phyloP scores from a whole-genome alignment of 2,113 vertebrate species.

The Alosa alosa region DNA sequence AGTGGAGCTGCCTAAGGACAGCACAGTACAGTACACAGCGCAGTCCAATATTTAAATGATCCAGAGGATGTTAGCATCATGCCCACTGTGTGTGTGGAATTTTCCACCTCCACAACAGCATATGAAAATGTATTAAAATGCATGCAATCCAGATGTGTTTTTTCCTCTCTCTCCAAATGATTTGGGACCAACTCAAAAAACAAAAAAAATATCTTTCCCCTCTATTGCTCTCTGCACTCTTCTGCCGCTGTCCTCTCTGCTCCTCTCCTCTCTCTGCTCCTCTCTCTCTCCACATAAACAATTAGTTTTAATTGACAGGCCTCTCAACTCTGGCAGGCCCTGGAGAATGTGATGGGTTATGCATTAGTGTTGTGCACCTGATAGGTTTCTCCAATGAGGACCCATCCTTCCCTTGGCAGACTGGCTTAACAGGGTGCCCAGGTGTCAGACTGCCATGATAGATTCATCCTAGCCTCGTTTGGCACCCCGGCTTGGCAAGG shows the following conservation, averaged over 20 bases:
- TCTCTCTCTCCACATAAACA: neutral
- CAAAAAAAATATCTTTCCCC: neutral
- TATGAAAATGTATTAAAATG: neutral
- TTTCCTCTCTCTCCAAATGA: neutral
- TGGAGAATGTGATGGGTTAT: neutral
- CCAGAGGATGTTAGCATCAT: neutral
- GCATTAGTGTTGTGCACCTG: neutral
- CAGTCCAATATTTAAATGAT: neutral
- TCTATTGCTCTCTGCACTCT: neutral
- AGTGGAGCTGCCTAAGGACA: neutral
- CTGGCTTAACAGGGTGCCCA: neutral
- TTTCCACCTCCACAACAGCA: neutral
- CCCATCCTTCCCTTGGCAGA: neutral
- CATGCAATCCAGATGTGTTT: neutral
- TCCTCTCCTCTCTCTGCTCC: neutral
- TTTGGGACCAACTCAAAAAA: neutral
- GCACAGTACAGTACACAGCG: neutral
- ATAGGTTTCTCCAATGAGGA: neutral
- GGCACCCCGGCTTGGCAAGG: neutral
- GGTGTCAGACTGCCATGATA: slow-evolving; percentile 6
- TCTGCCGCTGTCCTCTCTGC: neutral
- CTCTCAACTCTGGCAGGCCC: neutral
- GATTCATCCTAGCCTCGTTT: neutral
- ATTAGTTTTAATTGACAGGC: slow-evolving; percentile 24
- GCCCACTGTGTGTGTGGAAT: neutral